Conservation (phyloP, 2,113 vertebrate genomes). For the Eulemur macaco region DNA sequence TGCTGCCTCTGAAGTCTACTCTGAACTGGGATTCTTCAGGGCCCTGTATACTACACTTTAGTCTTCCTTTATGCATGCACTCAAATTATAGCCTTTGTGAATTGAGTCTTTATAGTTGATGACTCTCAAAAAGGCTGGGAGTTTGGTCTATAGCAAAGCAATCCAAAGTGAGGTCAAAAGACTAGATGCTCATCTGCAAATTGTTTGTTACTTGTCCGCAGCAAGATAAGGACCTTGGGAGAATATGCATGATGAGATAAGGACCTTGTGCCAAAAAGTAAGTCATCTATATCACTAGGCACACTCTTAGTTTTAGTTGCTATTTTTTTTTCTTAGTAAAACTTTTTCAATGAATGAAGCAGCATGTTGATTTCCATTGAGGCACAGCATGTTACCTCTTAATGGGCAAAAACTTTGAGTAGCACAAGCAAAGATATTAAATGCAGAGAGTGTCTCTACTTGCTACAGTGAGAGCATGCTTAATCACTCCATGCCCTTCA, state of each 20-base stretch:
- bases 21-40: background rate
- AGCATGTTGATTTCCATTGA: background rate
- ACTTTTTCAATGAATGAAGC: background rate
- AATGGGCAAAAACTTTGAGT: background rate
- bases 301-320: background rate
- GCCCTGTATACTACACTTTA: background rate
- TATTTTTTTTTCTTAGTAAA: background rate
- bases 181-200: background rate
- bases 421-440: background rate
- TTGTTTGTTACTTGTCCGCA: background rate
- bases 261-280: background rate
- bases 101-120: background rate
- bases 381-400: background rate
- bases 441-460: background rate
- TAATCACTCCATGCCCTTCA: background rate
- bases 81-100: background rate
- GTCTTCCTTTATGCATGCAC: background rate
- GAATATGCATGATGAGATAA: background rate
- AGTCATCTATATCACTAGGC: background rate
- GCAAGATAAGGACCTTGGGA: background rate
- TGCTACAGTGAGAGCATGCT: background rate
- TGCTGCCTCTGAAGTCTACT: background rate
- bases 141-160: background rate
- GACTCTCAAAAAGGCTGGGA: background rate
- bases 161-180: background rate